Evolutionary conservation across 1,140 invertebrate species (phyloP).

Genomic region (Globodera rostochiensis): DNA sequence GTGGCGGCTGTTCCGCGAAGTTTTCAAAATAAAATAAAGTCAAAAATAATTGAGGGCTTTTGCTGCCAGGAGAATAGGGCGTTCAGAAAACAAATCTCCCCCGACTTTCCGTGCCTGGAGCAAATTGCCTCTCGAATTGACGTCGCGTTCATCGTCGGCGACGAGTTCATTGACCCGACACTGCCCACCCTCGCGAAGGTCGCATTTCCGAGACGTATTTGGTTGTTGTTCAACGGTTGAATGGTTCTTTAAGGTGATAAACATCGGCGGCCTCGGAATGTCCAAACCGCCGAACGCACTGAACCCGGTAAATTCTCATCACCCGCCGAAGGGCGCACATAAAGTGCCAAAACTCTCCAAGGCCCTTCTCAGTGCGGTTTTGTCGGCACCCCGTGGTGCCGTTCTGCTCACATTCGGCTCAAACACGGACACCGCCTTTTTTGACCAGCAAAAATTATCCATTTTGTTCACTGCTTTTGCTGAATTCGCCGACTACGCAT

Average conservation of each 20-base stretch:
- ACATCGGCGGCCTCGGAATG: conserved; percentile 30
- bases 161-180: conserved; percentile 49
- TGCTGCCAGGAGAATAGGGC: conserved; percentile 37
- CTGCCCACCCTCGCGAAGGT: conserved; percentile 40
- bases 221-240: too few relatives aligned
- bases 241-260: conserved; percentile 23
- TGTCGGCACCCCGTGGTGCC: conserved; percentile 31
- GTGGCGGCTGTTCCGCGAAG: conserved; percentile 12
- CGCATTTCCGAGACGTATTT: background rate
- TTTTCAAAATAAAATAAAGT: background rate
- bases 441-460: conserved; percentile 25
- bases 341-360: background rate
- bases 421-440: conserved; percentile 28
- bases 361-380: conserved; percentile 31
- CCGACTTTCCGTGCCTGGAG: conserved; percentile 42
- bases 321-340: background rate
- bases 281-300: conserved; percentile 13
- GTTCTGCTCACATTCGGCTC: conserved; percentile 46
- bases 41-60: background rate
- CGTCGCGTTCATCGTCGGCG: conserved; percentile 37
- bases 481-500: conserved; percentile 47
- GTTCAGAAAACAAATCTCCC: conserved; percentile 40
- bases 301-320: background rate
- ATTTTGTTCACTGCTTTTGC: conserved; percentile 42
- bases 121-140: conserved; percentile 27